Conservation (phyloP, 2,797 vertebrate species). For the Avahi laniger region DNA sequence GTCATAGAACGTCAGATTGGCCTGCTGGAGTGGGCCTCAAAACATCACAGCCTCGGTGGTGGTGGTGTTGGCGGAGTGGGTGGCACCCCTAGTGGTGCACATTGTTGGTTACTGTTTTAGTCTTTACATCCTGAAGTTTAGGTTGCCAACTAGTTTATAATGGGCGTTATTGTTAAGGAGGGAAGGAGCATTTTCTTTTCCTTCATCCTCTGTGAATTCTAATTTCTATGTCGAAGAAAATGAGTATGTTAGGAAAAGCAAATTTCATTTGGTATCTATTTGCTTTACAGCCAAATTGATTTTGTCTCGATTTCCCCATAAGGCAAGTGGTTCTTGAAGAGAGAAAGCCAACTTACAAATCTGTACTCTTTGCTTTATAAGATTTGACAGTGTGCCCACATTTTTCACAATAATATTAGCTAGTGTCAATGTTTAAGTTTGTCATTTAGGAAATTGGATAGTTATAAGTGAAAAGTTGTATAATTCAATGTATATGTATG, state of each 20-base stretch:
- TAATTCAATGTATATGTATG: neutral
- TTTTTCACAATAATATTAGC: conserved; percentile 32
- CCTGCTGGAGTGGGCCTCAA: neutral
- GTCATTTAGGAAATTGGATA: conserved; percentile 41
- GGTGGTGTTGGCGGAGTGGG: neutral
- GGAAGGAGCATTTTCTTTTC: neutral
- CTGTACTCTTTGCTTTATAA: conserved; percentile 18
- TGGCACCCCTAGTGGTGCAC: neutral
- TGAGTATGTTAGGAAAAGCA: conserved; percentile 23
- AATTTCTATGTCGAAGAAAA: conserved; percentile 31
- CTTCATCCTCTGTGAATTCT: conserved; percentile 7
- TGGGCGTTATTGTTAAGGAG: neutral
- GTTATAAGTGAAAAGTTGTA: conserved; percentile 5
- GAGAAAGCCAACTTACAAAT: conserved; percentile 27
- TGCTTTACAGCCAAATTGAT: conserved; percentile 15
- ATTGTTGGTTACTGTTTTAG: neutral
- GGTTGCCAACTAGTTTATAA: neutral
- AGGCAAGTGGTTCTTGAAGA: conserved; percentile 37
- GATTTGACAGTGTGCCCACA: conserved; percentile 4
- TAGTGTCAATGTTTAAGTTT: conserved; percentile 14
- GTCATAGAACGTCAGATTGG: neutral
- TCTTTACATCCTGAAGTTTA: neutral
- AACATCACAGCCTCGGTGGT: neutral
- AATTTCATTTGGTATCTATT: neutral
- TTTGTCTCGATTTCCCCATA: neutral